Evolutionary conservation across 2,797 vertebrate species (phyloP).

Genomic region (Ibycter americanus): DNA sequence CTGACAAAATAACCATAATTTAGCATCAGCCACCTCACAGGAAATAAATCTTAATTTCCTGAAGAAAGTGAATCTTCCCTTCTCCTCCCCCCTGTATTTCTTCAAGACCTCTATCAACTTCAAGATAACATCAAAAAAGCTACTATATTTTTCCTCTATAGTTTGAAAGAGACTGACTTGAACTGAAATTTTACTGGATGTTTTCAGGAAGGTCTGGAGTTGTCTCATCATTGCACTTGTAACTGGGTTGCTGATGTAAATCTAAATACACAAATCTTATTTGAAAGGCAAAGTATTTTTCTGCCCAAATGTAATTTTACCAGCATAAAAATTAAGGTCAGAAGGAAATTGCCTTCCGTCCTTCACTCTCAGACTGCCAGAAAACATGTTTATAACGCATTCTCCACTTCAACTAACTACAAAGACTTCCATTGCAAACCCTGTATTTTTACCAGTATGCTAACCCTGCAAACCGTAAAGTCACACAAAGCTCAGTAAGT

Average conservation of each 20-base stretch:
- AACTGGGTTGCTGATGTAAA: not conserved
- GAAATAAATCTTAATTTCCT: not conserved
- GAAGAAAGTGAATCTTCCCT: not conserved
- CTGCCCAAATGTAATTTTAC: not conserved
- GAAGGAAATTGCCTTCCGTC: not conserved
- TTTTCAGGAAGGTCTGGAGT: not conserved
- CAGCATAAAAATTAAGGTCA: not conserved
- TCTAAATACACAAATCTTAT: not conserved
- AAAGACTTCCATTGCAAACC: not conserved
- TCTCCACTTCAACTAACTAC: not conserved
- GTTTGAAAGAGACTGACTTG: not conserved
- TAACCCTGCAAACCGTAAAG: not conserved
- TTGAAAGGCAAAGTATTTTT: constrained; percentile 15
- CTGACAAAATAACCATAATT: not conserved
- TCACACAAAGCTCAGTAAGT: not conserved
- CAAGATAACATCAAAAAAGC: not conserved
- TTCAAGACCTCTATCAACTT: not conserved
- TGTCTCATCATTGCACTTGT: not conserved
- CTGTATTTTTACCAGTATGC: not conserved
- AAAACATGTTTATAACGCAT: not conserved
- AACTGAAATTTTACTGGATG: not conserved
- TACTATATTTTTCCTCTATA: not conserved
- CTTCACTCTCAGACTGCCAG: not conserved
- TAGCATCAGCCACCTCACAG: not conserved
- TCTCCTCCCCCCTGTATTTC: not conserved